A percentile compares a stretch with the other conserved stretches of the same genome.
phyloP scores from a whole-genome alignment of 2,888 invertebrate species.

The Ochlodes sylvanus region DNA sequence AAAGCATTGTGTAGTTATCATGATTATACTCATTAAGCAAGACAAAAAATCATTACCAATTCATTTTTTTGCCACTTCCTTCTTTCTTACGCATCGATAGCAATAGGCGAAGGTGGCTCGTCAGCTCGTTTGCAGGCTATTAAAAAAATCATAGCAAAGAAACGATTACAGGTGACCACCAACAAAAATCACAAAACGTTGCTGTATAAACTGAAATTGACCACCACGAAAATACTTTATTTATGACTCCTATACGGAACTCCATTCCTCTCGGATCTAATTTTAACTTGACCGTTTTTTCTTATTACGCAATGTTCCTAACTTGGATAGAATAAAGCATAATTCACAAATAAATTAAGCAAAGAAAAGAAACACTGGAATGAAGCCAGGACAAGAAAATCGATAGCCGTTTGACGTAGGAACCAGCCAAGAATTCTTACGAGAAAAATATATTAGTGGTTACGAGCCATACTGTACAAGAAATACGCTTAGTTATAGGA shows the following conservation, averaged over 20 bases:
- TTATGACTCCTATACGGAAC: too few relatives aligned
- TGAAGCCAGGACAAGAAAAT: conserved; percentile 70
- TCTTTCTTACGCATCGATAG: too few relatives aligned
- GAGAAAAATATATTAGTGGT: conserved; percentile 40
- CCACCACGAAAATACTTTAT: too few relatives aligned
- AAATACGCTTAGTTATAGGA: conserved; percentile 11
- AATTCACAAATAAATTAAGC: conserved; percentile 74
- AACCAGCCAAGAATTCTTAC: conserved; percentile 44
- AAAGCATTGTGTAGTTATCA: neutral
- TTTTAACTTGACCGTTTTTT: conserved; percentile 39
- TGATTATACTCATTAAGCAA: too few relatives aligned
- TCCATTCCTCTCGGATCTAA: conserved; percentile 11
- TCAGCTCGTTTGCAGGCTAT: too few relatives aligned
- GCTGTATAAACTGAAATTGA: too few relatives aligned
- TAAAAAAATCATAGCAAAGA: too few relatives aligned
- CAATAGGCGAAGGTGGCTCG: too few relatives aligned
- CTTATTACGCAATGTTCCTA: conserved; percentile 55
- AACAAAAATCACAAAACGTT: too few relatives aligned
- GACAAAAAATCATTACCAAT: too few relatives aligned
- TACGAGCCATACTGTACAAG: conserved; percentile 18
- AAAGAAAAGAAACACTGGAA: conserved; percentile 70
- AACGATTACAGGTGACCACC: too few relatives aligned
- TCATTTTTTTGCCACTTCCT: too few relatives aligned
- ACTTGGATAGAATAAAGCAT: conserved; percentile 47
- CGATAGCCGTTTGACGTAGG: conserved; percentile 65